Base-by-base conservation (phyloP, 2,797 vertebrate genomes). In the Emys orbicularis region DNA sequence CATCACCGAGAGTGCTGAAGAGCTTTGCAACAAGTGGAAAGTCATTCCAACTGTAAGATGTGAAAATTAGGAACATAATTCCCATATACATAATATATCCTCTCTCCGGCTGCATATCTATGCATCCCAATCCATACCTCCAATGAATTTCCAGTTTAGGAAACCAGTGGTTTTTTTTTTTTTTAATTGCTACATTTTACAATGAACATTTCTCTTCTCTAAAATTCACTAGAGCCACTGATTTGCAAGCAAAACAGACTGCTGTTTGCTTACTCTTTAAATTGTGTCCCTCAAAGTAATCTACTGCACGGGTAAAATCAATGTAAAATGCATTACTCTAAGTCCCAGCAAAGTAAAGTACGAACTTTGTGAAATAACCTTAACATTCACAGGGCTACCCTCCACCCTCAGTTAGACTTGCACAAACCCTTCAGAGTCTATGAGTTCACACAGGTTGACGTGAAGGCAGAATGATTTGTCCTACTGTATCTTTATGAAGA, bases 191-290 rank as follows among this genome's bases (percentile, higher is more conserved):
- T 12, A 15, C 0, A 2, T 82, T 96, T 85, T 98, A 95, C 41
- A 0, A 91, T 80, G 89, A 96, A 98, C 96, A 96, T 95, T 95
- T 98, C 96, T 90, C 89, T 97, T 98, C 96, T 87, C 91, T 95
- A 88, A 95, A 97, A 98, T 98, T 97, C 97, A 82, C 95, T 84
- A 91, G 96, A 97, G 98, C 91, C 90, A 96, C 84, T 83, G 94
- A 96, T 97, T 97, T 98, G 98, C 96, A 98, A 98, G 98, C 97
- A 97, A 96, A 98, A 98, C 97, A 96, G 87, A 97, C 98, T 98
- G 96, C 98, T 98, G 97, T 98, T 97, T 98, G 96, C 97, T 96
- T 97, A 97, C 96, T 89, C 95, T 97, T 96, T 94, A 92, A 97
- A 95, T 97, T 94, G 89, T 94, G 95, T 82, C 77, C 83, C 76